Conservation (phyloP, 2,888 invertebrate species). For the Phaedon cochleariae region DNA sequence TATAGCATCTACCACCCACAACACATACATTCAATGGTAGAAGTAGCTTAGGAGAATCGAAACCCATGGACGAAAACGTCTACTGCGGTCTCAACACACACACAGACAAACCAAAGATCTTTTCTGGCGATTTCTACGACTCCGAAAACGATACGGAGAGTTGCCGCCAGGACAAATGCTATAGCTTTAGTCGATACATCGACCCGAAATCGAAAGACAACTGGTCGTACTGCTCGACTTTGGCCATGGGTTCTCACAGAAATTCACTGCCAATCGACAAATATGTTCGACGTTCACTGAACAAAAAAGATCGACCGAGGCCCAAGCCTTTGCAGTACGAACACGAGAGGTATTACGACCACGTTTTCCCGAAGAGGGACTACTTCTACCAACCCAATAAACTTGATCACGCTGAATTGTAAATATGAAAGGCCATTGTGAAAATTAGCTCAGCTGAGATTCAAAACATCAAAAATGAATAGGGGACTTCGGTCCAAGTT, state of each 20-base stretch:
- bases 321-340: conserved; percentile 70
- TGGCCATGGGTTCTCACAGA: conserved; percentile 49
- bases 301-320: conserved; percentile 60
- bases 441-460: conserved; percentile 17
- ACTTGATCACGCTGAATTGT: conserved; percentile 60
- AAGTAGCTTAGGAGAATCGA: conserved; percentile 59
- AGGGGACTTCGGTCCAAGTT: no score
- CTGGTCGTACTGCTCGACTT: conserved; percentile 52
- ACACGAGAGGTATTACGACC: conserved; percentile 70
- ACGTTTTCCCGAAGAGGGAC: conserved; percentile 65
- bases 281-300: conserved; percentile 47
- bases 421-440: conserved; percentile 48
- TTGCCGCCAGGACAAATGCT: conserved; percentile 51
- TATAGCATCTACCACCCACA: conserved; percentile 54
- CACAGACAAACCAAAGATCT: conserved; percentile 46
- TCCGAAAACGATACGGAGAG: conserved; percentile 54
- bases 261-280: conserved; percentile 47
- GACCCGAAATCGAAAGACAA: conserved; percentile 52
- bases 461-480: background rate
- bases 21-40: conserved; percentile 63
- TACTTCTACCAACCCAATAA: conserved; percentile 58
- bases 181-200: conserved; percentile 57
- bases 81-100: conserved; percentile 53
- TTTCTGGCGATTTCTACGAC: conserved; percentile 54
- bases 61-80: conserved; percentile 52